phyloP scores from a whole-genome alignment of 2,797 vertebrate species.

The Crenuchus spilurus region DNA sequence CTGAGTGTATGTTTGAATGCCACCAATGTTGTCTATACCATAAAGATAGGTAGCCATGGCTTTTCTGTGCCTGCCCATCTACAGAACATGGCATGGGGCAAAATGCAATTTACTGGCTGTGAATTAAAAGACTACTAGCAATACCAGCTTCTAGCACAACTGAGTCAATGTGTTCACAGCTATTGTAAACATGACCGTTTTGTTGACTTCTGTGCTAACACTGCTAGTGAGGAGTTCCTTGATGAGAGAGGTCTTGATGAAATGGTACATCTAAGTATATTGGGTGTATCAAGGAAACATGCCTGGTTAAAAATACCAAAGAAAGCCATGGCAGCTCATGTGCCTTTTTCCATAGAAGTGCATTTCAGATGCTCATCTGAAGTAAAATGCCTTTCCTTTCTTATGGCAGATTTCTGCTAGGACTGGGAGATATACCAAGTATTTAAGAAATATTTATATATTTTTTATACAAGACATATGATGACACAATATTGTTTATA shows the following conservation, averaged over 20 bases:
- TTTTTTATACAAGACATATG: too few relatives aligned
- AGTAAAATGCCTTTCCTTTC: neutral
- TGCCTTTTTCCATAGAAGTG: neutral
- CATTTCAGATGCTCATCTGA: neutral
- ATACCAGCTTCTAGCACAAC: slow-evolving; percentile 4
- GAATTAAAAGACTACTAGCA: slow-evolving; percentile 13
- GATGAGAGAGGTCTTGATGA: slow-evolving; percentile 16
- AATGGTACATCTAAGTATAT: slow-evolving; percentile 23
- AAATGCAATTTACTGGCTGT: neutral
- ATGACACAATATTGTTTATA: too few relatives aligned
- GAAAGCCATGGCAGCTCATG: neutral
- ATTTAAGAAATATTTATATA: too few relatives aligned
- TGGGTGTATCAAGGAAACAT: slow-evolving; percentile 14
- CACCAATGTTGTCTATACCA: slow-evolving; percentile 21
- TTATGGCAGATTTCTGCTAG: too few relatives aligned
- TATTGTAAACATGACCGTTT: slow-evolving; percentile 12
- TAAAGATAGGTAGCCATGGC: slow-evolving; percentile 30
- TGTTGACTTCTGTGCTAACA: slow-evolving; percentile 10
- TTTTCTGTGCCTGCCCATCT: slow-evolving; percentile 34
- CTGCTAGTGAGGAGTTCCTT: slow-evolving; percentile 10
- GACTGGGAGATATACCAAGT: too few relatives aligned
- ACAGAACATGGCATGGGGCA: slow-evolving; percentile 14
- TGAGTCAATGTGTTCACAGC: slow-evolving; percentile 1
- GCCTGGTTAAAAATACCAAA: slow-evolving; percentile 32
- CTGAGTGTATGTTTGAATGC: slow-evolving; percentile 17